Evolutionary conservation across 2,888 invertebrate genomes (phyloP).

Genomic region (Drosophila atripex): DNA sequence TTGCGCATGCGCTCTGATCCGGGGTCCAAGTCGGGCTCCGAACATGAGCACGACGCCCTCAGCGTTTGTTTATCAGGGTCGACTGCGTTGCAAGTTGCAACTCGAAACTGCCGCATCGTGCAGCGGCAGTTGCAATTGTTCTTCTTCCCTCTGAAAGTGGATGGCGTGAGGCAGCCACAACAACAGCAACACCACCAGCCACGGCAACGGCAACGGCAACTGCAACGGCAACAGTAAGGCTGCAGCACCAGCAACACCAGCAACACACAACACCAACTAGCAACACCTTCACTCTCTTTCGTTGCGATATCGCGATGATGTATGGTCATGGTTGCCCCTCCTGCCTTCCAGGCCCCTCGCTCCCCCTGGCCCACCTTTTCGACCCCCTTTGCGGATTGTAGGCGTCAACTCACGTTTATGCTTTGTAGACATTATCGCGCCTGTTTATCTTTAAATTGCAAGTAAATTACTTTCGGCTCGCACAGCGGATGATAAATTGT

Average conservation of each 20-base stretch:
- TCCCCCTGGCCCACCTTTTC: constrained; percentile 5
- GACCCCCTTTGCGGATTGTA: constrained; percentile 59
- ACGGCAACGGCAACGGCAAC: constrained; percentile 19
- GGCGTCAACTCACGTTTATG: constrained; percentile 82
- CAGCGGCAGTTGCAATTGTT: constrained; percentile 71
- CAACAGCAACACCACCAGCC: constrained; percentile 10
- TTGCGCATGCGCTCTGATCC: constrained; percentile 78
- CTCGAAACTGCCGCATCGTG: constrained; percentile 65
- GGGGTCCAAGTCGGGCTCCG: constrained; percentile 48
- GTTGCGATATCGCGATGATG: constrained; percentile 73
- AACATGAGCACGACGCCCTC: constrained; percentile 71
- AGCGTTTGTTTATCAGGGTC: constrained; percentile 74
- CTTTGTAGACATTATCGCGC: constrained; percentile 80
- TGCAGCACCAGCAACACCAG: constrained; percentile 32
- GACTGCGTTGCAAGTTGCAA: constrained; percentile 62
- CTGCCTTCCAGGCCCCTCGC: not conserved
- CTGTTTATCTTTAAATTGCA: constrained; percentile 80
- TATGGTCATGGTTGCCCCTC: constrained; percentile 62
- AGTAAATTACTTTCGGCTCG: constrained; percentile 78
- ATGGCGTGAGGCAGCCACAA: constrained; percentile 49
- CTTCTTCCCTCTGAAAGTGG: constrained; percentile 48
- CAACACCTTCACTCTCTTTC: constrained; percentile 76
- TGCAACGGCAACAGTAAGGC: constrained; percentile 19
- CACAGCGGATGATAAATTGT: constrained; percentile 72
- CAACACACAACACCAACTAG: constrained; percentile 27